These are phyloP conservation scores for Phrynocephalus versicolor DNA, from an alignment of 2,113 vertebrate species.

Conservation along the genomic window DNA sequence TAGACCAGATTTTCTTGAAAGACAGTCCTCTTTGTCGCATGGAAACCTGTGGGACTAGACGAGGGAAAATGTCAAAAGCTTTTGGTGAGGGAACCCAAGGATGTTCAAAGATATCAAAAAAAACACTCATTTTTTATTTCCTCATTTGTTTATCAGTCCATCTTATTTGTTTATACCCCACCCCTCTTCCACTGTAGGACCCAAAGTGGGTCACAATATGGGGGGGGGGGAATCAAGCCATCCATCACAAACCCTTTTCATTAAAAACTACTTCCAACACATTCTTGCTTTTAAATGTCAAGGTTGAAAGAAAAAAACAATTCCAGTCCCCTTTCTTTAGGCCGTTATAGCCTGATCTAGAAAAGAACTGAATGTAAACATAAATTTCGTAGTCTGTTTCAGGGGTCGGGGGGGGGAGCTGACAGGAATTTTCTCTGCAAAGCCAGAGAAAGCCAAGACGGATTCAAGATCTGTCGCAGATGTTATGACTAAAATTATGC, in stretches of 20 bases:
- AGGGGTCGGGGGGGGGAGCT: background rate
- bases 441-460: background rate
- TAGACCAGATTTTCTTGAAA: background rate
- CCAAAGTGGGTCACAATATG: background rate
- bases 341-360: background rate
- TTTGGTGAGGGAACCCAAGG: background rate
- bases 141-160: background rate
- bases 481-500: background rate
- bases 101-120: background rate
- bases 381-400: background rate
- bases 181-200: background rate
- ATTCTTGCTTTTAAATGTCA: background rate
- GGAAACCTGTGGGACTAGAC: background rate
- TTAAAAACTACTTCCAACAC: background rate
- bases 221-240: background rate
- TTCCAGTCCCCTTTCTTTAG: background rate
- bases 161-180: background rate
- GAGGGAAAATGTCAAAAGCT: background rate
- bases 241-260: background rate
- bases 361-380: background rate
- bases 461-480: slow-evolving; percentile 11
- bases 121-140: background rate
- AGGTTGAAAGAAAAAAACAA: background rate
- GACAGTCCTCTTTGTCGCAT: background rate
- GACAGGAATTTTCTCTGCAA: background rate